These are phyloP conservation scores for Macrobrachium nipponense DNA, from an alignment of 1,140 invertebrate genomes.

Conservation along the genomic window DNA sequence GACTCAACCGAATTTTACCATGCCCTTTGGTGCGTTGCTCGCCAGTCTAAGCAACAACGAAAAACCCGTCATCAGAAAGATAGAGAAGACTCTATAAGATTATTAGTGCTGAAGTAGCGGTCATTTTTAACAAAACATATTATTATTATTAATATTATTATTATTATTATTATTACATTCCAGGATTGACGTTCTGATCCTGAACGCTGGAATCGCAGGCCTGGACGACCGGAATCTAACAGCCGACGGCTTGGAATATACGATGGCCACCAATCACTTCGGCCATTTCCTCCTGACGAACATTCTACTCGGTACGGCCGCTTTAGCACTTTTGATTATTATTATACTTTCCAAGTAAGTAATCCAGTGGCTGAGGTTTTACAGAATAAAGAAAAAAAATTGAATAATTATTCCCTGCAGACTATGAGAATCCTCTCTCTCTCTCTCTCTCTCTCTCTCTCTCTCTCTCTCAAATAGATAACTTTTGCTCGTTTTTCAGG, in stretches of 20 bases:
- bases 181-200: background rate
- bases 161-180: background rate
- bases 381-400: background rate
- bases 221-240: background rate
- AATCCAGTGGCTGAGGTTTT: background rate
- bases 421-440: background rate
- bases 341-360: background rate
- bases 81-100: too few species aligned
- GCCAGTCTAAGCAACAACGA: too few species aligned
- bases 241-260: slow-evolving; percentile 22
- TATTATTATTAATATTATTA: background rate
- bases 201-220: slow-evolving; percentile 24
- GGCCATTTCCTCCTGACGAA: slow-evolving; percentile 43
- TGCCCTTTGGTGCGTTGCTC: too few species aligned
- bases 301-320: slow-evolving; percentile 16
- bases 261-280: slow-evolving; percentile 47
- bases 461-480: too few species aligned
- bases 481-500: too few species aligned
- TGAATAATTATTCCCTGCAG: background rate
- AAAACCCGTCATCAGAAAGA: too few species aligned
- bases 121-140: too few species aligned
- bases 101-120: too few species aligned
- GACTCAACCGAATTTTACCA: too few species aligned
- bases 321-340: background rate
- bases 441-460: background rate